Conservation (phyloP, 2,113 vertebrate genomes). For the Callionymus lyra region DNA sequence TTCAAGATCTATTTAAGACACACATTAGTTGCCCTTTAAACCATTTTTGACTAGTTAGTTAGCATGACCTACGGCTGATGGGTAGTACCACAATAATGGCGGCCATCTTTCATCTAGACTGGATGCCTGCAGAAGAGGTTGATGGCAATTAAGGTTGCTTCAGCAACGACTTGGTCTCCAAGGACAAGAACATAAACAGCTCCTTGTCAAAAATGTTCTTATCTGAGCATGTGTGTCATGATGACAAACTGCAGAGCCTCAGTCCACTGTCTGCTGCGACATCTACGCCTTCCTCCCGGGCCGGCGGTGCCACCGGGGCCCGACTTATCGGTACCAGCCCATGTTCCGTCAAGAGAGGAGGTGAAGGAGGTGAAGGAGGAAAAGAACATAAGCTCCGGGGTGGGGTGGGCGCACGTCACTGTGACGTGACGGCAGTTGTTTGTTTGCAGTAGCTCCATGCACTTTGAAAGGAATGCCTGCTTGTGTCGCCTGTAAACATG, state of each 20-base stretch:
- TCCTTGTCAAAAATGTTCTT: slow-evolving; percentile 28
- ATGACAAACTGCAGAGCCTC: slow-evolving; percentile 28
- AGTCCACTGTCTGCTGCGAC: slow-evolving; percentile 26
- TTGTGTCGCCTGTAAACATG: slow-evolving; percentile 13
- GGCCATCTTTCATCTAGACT: no score
- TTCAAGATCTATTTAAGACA: no score
- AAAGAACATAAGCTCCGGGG: slow-evolving; percentile 2
- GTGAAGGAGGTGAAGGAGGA: slow-evolving; percentile 16
- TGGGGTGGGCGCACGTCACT: slow-evolving; percentile 7
- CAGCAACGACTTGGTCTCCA: no score
- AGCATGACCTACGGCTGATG: no score
- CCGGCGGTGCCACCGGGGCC: slow-evolving; percentile 5
- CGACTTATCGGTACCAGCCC: slow-evolving; percentile 34
- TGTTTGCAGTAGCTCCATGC: slow-evolving; percentile 5
- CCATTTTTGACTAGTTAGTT: no score
- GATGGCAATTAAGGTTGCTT: no score
- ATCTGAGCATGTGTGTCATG: slow-evolving; percentile 42
- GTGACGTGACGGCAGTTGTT: slow-evolving; percentile 23
- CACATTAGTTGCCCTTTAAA: no score
- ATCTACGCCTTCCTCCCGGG: slow-evolving; percentile 26
- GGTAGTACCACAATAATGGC: no score
- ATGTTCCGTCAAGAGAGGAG: slow-evolving; percentile 21
- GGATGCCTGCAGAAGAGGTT: no score
- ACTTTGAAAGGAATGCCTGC: background rate
- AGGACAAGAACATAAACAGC: no score